Evolutionary conservation across 2,113 vertebrate species (phyloP), one percentile per base, ranked within the genome.

Genomic region (Macaca mulatta): DNA sequence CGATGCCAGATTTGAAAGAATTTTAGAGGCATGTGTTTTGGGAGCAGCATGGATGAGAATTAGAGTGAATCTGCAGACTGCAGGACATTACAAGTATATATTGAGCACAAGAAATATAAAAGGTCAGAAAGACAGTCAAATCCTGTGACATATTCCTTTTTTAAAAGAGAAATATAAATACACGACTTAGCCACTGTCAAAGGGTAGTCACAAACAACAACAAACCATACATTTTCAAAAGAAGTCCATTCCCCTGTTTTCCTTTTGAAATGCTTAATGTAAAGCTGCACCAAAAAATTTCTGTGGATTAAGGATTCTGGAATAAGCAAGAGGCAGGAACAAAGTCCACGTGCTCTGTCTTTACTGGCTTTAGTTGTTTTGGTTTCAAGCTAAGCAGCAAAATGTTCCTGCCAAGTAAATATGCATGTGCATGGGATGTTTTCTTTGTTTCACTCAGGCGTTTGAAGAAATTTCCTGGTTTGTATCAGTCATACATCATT

Each of bases 391-490:
- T 96, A 90, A 96, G 55, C 48, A 70, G 89, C 96, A 94, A 82
- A 95, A 83, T 69, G 52, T 90, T 96, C 96, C 97, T 98, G 96
- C 96, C 94, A 43, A 92, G 83, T 69, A 84, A 97, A 94, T 55
- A 13, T 48, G 72, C 14, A 23, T 93, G 45, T 79, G 75, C 69
- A 96, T 30, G 30, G 50, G 97, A 89, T 88, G 27, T 88, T 98
- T 97, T 97, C 97, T 98, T 98, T 97, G 59, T 94, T 97, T 98
- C 97, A 97, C 92, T 97, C 87, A 96, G 90, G 87, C 95, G 30
- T 97, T 98, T 98, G 92, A 97, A 96, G 95, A 97, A 79, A 97
- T 98, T 96, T 70, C 83, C 83, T 96, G 93, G 98, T 98, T 98
- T 97, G 92, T 96, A 93, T 98, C 97, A 97, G 43, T 93, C 23